Base-by-base conservation (phyloP, 2,797 vertebrate species). In the Loris lydekkerianus region DNA sequence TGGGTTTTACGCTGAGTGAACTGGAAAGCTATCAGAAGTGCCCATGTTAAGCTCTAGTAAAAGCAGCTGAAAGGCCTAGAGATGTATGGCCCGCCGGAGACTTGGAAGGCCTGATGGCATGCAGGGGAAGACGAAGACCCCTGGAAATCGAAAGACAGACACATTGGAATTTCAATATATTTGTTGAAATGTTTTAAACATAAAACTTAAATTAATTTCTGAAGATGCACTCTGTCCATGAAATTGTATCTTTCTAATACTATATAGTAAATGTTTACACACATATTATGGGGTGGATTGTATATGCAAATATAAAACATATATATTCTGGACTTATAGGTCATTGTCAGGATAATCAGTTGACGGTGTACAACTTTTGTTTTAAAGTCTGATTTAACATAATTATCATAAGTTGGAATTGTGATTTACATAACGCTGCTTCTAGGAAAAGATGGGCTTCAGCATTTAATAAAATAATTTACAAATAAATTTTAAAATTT, bases 401-500 rank as follows among this genome's bases (percentile, higher is more conserved):
- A 56, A 67, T 29, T 10, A 58, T 73, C 7, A 7, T 27, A 86
- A 46, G 1, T 86, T 25, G 27, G 7, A 89, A 25, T 20, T 78
- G 15, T 60, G 53, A 23, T 40, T 70, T 82, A 60, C 27, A 43
- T 29, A 53, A 37, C 31, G 85, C 3, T 21, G 4, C 40, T 75
- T 15, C n/a, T 67, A 82, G n/a, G 23, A 49, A 87, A 80, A 49
- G 81, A 76, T 23, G 21, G 1, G 27, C 49, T 92, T 92, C 15
- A 77, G 23, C 67, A 27, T 91, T 88, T 86, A 86, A 78, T 78
- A 89, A 83, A 88, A 73, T 95, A 18, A 88, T 56, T 65, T 90
- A 37, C 2, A 49, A 37, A 58, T 63, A 72, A 34, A 31, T 37
- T 91, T 95, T 84, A 25, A 7, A 53, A 80, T 58, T 70, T 80